phyloP scores from a whole-genome alignment of 2,797 vertebrate genomes.

The Oryzias dopingdopingensis region DNA sequence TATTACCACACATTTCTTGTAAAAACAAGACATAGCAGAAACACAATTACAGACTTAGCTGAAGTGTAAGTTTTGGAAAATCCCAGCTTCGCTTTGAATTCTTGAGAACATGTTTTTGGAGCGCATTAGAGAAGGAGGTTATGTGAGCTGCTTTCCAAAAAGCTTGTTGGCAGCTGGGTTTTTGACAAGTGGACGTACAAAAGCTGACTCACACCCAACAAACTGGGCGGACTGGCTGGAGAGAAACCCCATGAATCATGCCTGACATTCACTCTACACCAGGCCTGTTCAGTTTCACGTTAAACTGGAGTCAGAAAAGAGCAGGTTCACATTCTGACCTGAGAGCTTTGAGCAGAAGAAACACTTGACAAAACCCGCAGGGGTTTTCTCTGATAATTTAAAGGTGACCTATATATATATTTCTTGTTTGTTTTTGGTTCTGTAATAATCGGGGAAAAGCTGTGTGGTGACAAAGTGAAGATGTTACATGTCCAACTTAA shows the following conservation, averaged over 20 bases:
- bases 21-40: slow-evolving; percentile 5
- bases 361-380: not conserved
- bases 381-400: not conserved
- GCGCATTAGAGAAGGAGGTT: slow-evolving; percentile 27
- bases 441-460: too few relatives aligned
- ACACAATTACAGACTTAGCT: slow-evolving; percentile 2
- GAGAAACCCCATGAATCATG: slow-evolving; percentile 45
- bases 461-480: too few relatives aligned
- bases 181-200: slow-evolving; percentile 56
- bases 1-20: not conserved
- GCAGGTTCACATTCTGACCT: slow-evolving; percentile 10
- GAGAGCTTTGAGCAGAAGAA: not conserved
- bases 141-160: slow-evolving; percentile 45
- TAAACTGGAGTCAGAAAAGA: slow-evolving; percentile 15
- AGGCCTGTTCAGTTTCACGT: slow-evolving; percentile 21
- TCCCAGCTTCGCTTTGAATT: slow-evolving; percentile 42
- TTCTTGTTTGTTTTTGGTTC: not conserved
- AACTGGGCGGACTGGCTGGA: slow-evolving; percentile 11
- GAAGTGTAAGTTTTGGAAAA: slow-evolving; percentile 54
- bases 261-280: slow-evolving; percentile 20
- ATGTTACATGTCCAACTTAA: too few relatives aligned
- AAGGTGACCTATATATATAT: slow-evolving; percentile 2
- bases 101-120: slow-evolving; percentile 52
- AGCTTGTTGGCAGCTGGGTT: slow-evolving; percentile 61
- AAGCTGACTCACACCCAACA: slow-evolving; percentile 51